Evolutionary conservation across 1,140 invertebrate genomes (phyloP), one percentile per base, ranked within the genome.

Genomic region (Drosophila kurseongensis): DNA sequence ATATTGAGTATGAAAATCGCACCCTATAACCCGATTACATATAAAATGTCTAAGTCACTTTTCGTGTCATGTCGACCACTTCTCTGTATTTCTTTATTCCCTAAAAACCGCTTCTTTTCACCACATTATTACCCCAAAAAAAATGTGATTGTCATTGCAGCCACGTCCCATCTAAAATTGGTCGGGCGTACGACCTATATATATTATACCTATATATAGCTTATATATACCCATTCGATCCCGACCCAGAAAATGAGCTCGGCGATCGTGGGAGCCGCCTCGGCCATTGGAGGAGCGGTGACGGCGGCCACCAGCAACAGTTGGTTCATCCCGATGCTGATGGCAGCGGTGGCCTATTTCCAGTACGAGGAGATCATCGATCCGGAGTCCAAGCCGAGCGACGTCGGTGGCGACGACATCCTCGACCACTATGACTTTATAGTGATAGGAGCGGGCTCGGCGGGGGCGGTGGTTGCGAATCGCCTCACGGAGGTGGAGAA

Each of bases 391-490:
- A 93, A 95, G 52, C 94, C 95, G 0, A 95, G 95, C 1, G 94
- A 97, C 63, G 92, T 96, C 3, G 93, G 94, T 1, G 94, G 95
- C 1, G 94, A 95, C 23, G 83, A 94, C 5, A 91, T 97, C 14
- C 76, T 95, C n/a, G 94, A 94, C 1, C 94, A 95, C 2, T 96
- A 96, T 63, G 97, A 98, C 92, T 98, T 97, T 75, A 97, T 98
- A 60, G 93, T 97, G 62, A 95, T 99, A n/a, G 98, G 98, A 0
- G 97, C 96, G 1, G 98, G 98, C 9, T 99, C 98, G 0, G 97
- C 98, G 79, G 98, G 96, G 18, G 95, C 97, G 4, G 98, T 99
- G n/a, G 93, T 99, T 8, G 98, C 98, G 0, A 98, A 96, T 92
- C 93, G 96, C 16, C 90, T 97, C 2, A 95, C 95, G 10, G 96